Conservation (phyloP, 2,113 vertebrate genomes). For the Tauraco erythrolophus region DNA sequence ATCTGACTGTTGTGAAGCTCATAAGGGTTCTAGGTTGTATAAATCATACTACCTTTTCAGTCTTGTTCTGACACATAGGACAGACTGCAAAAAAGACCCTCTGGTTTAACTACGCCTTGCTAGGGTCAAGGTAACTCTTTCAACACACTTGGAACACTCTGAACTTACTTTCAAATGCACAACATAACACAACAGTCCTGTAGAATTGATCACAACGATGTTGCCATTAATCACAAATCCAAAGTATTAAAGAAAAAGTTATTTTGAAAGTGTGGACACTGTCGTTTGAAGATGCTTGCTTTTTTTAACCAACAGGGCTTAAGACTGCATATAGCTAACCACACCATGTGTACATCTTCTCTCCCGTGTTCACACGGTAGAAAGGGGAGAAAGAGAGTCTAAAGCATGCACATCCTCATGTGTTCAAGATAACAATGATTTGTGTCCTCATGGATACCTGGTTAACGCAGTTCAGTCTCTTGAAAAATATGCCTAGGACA, state of each 20-base stretch:
- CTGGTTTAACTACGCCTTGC: neutral
- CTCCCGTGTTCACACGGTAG: neutral
- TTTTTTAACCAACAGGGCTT: neutral
- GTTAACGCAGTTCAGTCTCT: neutral
- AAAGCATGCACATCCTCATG: neutral
- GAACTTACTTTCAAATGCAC: neutral
- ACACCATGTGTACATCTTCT: too few relatives aligned
- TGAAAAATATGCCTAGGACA: slow-evolving; percentile 6
- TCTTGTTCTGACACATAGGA: neutral
- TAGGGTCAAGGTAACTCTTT: neutral
- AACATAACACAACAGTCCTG: neutral
- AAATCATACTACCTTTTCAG: neutral
- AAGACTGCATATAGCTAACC: neutral
- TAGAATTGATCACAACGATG: neutral
- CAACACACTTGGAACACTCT: neutral
- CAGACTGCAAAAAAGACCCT: neutral
- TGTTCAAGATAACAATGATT: neutral
- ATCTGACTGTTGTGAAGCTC: neutral
- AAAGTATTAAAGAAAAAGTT: neutral
- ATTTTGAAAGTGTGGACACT: neutral
- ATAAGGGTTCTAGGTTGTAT: neutral
- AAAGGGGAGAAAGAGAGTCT: neutral
- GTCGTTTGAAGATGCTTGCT: neutral
- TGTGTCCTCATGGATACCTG: neutral
- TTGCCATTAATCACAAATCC: neutral